Conservation (phyloP, 2,113 vertebrate species). For the Daubentonia madagascariensis region DNA sequence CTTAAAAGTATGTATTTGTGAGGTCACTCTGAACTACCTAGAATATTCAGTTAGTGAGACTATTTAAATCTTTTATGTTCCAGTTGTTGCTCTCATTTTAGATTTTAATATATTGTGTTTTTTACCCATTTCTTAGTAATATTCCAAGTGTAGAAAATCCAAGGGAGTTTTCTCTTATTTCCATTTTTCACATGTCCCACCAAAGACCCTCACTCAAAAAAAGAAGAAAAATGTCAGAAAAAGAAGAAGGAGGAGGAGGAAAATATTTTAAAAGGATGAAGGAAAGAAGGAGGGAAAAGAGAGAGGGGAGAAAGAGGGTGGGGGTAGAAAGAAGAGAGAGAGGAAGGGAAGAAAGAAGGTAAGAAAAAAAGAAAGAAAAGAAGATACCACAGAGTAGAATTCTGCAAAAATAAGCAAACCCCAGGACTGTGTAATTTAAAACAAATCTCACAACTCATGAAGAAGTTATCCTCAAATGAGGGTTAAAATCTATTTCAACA, state of each 20-base stretch:
- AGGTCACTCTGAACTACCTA: not conserved
- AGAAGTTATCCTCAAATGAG: constrained; percentile 6
- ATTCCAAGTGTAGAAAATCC: not conserved
- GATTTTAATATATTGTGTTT: not conserved
- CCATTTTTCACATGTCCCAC: not conserved
- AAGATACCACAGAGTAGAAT: not conserved
- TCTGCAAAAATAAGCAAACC: not conserved
- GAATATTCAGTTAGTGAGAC: not conserved
- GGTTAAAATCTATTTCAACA: constrained; percentile 17
- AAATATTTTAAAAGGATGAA: not conserved
- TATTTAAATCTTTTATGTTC: not conserved
- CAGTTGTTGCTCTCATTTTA: not conserved
- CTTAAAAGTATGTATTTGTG: not conserved
- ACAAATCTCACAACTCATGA: constrained; percentile 8
- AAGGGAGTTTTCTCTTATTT: not conserved
- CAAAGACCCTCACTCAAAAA: not conserved
- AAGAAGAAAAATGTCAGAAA: not conserved
- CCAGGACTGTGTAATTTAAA: not conserved
- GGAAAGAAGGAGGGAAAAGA: not conserved
- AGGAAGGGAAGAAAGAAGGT: not conserved
- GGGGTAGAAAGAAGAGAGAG: accelerated
- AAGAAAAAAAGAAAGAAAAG: not conserved
- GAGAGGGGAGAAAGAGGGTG: not conserved
- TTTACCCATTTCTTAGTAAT: not conserved
- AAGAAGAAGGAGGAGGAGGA: not conserved